Evolutionary conservation across 2,888 invertebrate species (phyloP).

Genomic region (Gisinianus flammeolus): DNA sequence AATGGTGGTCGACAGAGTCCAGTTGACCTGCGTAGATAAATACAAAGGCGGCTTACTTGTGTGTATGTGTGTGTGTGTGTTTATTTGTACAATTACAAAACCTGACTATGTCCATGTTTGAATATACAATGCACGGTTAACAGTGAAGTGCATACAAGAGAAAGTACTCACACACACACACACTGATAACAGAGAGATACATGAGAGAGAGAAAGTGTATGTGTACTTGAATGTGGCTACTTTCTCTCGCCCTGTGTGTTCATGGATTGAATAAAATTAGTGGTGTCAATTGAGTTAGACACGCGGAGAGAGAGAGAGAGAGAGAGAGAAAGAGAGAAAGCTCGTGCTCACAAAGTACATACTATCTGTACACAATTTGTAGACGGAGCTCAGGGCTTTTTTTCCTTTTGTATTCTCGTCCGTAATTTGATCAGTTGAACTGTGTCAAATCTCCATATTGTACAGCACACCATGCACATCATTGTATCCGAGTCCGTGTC

Average conservation of each 20-base stretch:
- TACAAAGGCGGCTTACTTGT: not conserved
- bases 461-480: conserved; percentile 1
- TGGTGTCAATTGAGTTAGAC: not conserved
- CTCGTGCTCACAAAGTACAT: not conserved
- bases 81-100: not conserved
- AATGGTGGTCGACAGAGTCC: too few species aligned
- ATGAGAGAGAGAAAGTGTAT: not conserved
- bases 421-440: not conserved
- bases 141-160: too few species aligned
- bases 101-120: not conserved
- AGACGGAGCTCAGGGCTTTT: too few species aligned
- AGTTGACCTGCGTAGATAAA: conserved; percentile 8
- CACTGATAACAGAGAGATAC: too few species aligned
- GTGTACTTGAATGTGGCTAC: not conserved
- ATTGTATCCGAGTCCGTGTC: not conserved
- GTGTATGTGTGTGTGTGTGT: not conserved
- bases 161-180: too few species aligned
- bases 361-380: too few species aligned
- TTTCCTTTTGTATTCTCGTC: conserved; percentile 2
- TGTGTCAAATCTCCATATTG: not conserved
- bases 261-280: conserved; percentile 16
- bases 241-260: not conserved
- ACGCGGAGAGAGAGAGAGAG: not conserved
- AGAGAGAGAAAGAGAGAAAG: not conserved
- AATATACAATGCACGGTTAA: too few species aligned